Evolutionary conservation across 1,140 invertebrate species (phyloP).

Genomic region (Ephestia elutella): DNA sequence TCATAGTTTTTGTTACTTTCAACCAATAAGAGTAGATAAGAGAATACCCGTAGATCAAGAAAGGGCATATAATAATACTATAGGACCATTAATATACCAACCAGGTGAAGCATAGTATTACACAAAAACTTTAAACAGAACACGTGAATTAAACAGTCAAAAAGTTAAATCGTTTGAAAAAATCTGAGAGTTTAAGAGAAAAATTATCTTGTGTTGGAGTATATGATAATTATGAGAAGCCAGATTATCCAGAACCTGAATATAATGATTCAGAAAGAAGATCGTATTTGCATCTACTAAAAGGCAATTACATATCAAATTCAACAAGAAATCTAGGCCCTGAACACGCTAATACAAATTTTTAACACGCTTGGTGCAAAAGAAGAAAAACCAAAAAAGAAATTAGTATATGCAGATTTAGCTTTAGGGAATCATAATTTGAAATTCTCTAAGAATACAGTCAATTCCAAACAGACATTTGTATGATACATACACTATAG

Average conservation of each 20-base stretch:
- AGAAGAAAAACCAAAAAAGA: slow-evolving; percentile 64
- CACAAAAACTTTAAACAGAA: slow-evolving; percentile 70
- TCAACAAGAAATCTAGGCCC: slow-evolving; percentile 59
- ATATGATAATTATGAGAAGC: slow-evolving; percentile 63
- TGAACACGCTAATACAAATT: slow-evolving; percentile 53
- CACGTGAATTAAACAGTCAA: slow-evolving; percentile 60
- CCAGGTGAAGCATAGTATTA: slow-evolving; percentile 62
- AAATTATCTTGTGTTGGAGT: slow-evolving; percentile 70
- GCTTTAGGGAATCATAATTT: slow-evolving; percentile 73
- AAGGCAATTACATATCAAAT: slow-evolving; percentile 69
- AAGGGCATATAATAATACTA: slow-evolving; percentile 67
- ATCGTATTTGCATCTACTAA: slow-evolving; percentile 64
- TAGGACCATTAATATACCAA: slow-evolving; percentile 63
- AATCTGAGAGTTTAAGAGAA: slow-evolving; percentile 69
- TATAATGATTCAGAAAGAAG: slow-evolving; percentile 69
- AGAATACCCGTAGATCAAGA: slow-evolving; percentile 62
- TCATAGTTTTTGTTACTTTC: slow-evolving; percentile 80
- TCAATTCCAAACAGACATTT: slow-evolving; percentile 75
- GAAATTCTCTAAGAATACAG: slow-evolving; percentile 75
- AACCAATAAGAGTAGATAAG: slow-evolving; percentile 74
- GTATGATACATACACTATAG: slow-evolving; percentile 69
- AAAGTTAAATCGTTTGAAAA: slow-evolving; percentile 66
- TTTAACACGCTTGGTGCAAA: slow-evolving; percentile 47
- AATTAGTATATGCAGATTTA: slow-evolving; percentile 72
- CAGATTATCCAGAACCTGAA: slow-evolving; percentile 71